Percentiles rank a stretch among this genome's conserved stretches.
Evolutionary conservation across 2,797 vertebrate genomes (phyloP).

Genomic region (Lemur catta): DNA sequence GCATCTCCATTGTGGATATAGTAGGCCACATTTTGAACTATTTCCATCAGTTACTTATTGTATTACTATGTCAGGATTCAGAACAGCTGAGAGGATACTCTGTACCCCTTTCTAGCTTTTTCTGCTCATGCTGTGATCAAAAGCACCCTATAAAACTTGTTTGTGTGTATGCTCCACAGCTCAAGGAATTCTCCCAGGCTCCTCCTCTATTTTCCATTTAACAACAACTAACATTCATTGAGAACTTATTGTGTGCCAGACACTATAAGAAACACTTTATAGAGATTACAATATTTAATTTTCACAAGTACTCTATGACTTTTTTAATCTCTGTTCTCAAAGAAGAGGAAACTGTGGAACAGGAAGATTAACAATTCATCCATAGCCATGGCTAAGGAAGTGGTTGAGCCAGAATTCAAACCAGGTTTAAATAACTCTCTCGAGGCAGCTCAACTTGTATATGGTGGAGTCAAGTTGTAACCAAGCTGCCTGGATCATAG

Average conservation of each 20-base stretch:
- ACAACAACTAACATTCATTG: neutral
- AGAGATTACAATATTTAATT: neutral
- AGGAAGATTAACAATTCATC: neutral
- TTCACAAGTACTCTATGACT: neutral
- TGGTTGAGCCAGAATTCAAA: neutral
- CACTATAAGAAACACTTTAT: neutral
- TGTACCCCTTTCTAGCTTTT: neutral
- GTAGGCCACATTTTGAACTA: neutral
- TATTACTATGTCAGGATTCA: neutral
- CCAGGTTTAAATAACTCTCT: slow-evolving; percentile 13
- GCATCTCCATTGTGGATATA: neutral
- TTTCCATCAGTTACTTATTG: neutral
- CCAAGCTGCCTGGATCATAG: neutral
- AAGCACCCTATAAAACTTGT: slow-evolving; percentile 14
- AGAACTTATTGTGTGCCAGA: neutral
- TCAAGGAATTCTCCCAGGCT: neutral
- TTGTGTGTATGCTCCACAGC: neutral
- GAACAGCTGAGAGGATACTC: neutral
- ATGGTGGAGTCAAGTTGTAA: neutral
- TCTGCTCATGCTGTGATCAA: neutral
- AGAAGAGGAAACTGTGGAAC: neutral
- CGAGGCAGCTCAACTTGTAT: neutral
- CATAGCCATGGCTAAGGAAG: slow-evolving; percentile 3
- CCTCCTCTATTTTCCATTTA: neutral
- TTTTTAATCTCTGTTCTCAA: slow-evolving; percentile 12